Percentiles rank a stretch among this genome's conserved stretches.
These are phyloP conservation scores for Hirtodrosophila duncani DNA, from an alignment of 2,888 invertebrate genomes.

Conservation along the genomic window DNA sequence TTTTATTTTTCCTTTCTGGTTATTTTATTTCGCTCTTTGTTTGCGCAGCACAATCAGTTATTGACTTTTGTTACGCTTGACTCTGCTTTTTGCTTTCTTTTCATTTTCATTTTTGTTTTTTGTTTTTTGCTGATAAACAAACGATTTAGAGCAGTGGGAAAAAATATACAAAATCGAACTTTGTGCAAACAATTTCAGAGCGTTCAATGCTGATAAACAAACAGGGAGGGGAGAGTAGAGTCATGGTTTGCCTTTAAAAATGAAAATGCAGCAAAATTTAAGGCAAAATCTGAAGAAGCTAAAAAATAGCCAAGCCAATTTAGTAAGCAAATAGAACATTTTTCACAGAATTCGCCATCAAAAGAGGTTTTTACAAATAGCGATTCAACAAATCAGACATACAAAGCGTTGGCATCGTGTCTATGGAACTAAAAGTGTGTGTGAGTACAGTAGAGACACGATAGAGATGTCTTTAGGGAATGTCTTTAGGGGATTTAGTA, in stretches of 20 bases:
- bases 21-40: slow-evolving; percentile 4
- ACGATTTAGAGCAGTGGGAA: background rate
- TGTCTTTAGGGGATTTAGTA: too few relatives aligned
- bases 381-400: slow-evolving; percentile 8
- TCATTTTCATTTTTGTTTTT: too few relatives aligned
- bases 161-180: slow-evolving; percentile 6
- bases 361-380: background rate
- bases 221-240: background rate
- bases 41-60: slow-evolving; percentile 54
- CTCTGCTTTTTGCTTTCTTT: too few relatives aligned
- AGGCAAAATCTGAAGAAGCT: background rate
- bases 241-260: background rate
- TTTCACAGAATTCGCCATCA: background rate
- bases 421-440: too few relatives aligned
- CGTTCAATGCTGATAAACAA: background rate
- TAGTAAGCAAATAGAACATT: slow-evolving; percentile 20
- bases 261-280: background rate
- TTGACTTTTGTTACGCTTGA: slow-evolving; percentile 47
- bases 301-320: slow-evolving; percentile 32
- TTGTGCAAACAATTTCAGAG: slow-evolving; percentile 31
- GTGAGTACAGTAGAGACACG: too few relatives aligned
- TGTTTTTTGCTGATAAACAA: slow-evolving; percentile 34
- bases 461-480: too few relatives aligned
- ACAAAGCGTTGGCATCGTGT: slow-evolving; percentile 12
- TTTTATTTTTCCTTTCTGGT: slow-evolving; percentile 7